These are phyloP conservation scores for Melipona beecheii DNA, from an alignment of 2,888 invertebrate genomes.

Conservation along the genomic window DNA sequence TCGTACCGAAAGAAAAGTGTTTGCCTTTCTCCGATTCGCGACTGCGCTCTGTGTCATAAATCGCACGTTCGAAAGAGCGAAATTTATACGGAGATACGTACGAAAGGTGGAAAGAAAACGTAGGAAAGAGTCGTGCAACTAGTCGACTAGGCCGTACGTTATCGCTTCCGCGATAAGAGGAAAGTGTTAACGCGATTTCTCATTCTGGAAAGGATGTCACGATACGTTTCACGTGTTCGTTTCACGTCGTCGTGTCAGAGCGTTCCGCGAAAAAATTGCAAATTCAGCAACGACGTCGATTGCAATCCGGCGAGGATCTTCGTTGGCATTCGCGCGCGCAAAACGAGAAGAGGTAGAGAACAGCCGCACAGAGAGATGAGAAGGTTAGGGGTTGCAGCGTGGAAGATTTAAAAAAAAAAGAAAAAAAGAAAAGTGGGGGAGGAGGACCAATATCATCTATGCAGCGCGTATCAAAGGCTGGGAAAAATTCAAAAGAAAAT, in stretches of 20 bases:
- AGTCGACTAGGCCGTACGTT: neutral
- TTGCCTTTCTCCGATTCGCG: too few relatives aligned
- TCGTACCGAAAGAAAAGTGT: neutral
- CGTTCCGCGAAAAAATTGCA: conserved; percentile 18
- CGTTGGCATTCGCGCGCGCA: conserved; percentile 47
- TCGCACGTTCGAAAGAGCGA: neutral
- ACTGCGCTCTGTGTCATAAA: too few relatives aligned
- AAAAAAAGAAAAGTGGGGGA: neutral
- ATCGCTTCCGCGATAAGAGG: neutral
- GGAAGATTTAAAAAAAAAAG: conserved; percentile 6
- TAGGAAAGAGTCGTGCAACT: too few relatives aligned
- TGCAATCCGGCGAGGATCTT: neutral
- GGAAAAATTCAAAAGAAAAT: neutral
- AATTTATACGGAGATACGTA: neutral
- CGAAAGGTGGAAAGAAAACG: neutral
- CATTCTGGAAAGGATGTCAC: neutral
- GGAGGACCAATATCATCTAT: conserved; percentile 16
- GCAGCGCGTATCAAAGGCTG: neutral
- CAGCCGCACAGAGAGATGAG: neutral
- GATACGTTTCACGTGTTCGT: conserved; percentile 6
- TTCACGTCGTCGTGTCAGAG: neutral
- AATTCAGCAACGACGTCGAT: conserved; percentile 30
- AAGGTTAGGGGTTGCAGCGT: neutral
- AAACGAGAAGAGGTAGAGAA: conserved; percentile 18
- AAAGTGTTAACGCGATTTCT: neutral